These are phyloP conservation scores for Orthonevra nobilis DNA, from an alignment of 2,888 invertebrate genomes.

Conservation along the genomic window DNA sequence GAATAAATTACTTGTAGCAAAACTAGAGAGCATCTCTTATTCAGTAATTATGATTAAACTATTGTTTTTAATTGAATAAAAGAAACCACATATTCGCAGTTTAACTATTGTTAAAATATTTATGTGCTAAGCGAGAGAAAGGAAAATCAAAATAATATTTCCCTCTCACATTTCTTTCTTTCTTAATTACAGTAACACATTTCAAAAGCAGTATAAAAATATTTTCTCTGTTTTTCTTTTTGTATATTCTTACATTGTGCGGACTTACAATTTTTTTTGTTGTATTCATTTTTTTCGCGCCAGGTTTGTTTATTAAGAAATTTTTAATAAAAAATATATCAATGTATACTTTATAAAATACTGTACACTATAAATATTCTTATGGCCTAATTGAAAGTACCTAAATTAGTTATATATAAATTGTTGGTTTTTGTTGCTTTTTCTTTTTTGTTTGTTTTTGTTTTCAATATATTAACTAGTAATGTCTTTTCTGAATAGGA, in stretches of 20 bases:
- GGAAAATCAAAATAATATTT: conserved; percentile 3
- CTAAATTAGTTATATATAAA: conserved; percentile 40
- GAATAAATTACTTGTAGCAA: conserved; percentile 70
- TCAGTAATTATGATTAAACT: conserved; percentile 52
- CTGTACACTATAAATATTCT: conserved; percentile 72
- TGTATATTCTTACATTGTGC: conserved; percentile 60
- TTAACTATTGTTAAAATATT: conserved; percentile 30
- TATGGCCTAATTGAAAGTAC: conserved; percentile 47
- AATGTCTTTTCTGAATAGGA: conserved; percentile 73
- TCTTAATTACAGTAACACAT: conserved; percentile 41
- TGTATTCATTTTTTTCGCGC: background rate
- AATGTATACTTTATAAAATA: conserved; percentile 71
- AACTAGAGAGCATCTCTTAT: conserved; percentile 70
- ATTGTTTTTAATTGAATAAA: conserved; percentile 28
- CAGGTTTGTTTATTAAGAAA: conserved; percentile 28
- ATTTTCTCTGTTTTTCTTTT: conserved; percentile 27
- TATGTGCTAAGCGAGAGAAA: conserved; percentile 21
- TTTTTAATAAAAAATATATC: conserved; percentile 63
- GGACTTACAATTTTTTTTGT: conserved; percentile 42
- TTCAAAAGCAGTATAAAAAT: conserved; percentile 63
- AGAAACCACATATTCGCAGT: conserved; percentile 43
- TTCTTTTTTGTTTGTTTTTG: conserved; percentile 40
- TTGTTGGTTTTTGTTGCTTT: conserved; percentile 25
- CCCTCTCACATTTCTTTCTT: conserved; percentile 13
- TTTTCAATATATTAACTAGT: conserved; percentile 71